Base-by-base conservation (phyloP, 2,888 invertebrate genomes). In the Allacma fusca region DNA sequence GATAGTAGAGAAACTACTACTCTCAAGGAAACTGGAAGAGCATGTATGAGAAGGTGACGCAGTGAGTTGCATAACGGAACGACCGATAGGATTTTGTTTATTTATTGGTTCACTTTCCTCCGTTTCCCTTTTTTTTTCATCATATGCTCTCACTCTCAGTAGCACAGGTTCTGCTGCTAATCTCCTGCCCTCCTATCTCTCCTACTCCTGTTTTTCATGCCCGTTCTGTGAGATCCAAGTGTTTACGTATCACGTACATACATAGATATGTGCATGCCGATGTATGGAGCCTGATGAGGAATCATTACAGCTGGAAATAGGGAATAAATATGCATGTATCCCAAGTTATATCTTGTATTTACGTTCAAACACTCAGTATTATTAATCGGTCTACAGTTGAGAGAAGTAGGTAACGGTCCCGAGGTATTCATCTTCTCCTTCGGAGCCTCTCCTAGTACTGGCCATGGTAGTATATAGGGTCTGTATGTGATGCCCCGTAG, bases 91-190 rank as follows among this genome's bases (percentile, higher is more conserved):
- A n/a, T 75, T 76, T 62, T 76, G 76, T 76, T 76, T 76, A 26
- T 76, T 69, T 76, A 76, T 76, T 76, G 70, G 76, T 76, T 69
- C 76, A 62, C 69, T 76, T 76, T 76, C 76, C 76, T 69, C 50
- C 50, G 43, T 59, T 59, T 59, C 59, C 59, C n/a, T 59, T 40
- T 75, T 68, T 68, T 64, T 50, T 44, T 44, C 67, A 67, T 65
- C 75, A 64, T 24, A 67, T 67, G 64, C 34, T 65, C 64, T 28
- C 67, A 28, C 67, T 28, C 26, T 71, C 71, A 68, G 34, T 29
- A 68, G 24, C 70, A 44, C 43, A 23, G 40, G 44, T 70, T 70
- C n/a, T n/a, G n/a, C 44, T 24, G 21, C 43, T 28, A 21, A 69
- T 28, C 43, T 43, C 5, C 43, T 44, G 43, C 50, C 69, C 12